A percentile compares a stretch with the other conserved stretches of the same genome.
Evolutionary conservation across 2,113 vertebrate species (phyloP).

Genomic region (Misgurnus anguillicaudatus): DNA sequence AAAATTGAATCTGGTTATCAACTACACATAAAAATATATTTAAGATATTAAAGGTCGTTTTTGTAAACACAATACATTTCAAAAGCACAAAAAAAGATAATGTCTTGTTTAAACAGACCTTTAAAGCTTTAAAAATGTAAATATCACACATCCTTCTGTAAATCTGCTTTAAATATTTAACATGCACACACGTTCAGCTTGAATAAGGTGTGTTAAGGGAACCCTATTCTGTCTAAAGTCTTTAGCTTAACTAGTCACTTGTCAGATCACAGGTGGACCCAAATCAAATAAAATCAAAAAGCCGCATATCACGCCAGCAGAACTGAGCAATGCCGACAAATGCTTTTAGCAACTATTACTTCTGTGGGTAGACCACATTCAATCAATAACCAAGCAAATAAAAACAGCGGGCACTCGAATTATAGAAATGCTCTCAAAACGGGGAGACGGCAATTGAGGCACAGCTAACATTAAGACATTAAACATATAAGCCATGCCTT

Average conservation of each 20-base stretch:
- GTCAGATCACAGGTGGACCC: conserved; percentile 35
- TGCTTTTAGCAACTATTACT: conserved; percentile 79
- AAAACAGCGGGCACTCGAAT: conserved; percentile 70
- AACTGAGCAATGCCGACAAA: conserved; percentile 73
- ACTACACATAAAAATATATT: no score
- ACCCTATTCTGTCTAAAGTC: neutral
- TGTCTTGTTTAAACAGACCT: neutral
- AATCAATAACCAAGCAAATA: conserved; percentile 78
- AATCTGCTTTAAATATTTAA: neutral
- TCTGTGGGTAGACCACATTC: conserved; percentile 71
- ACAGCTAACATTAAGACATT: conserved; percentile 52
- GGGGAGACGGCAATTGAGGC: conserved; percentile 52
- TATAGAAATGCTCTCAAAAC: conserved; percentile 61
- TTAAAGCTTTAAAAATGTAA: neutral
- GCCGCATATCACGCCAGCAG: conserved; percentile 48
- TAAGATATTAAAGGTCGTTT: no score
- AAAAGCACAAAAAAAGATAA: neutral
- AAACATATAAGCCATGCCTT: conserved; percentile 22
- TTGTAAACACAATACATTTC: no score
- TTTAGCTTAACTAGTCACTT: conserved; percentile 27
- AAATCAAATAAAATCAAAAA: conserved; percentile 18
- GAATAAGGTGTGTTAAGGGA: no score
- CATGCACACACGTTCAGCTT: no score
- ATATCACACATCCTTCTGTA: no score
- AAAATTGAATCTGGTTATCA: no score